Base-by-base conservation (phyloP, 2,797 vertebrate species). In the Smutsia temminckii region DNA sequence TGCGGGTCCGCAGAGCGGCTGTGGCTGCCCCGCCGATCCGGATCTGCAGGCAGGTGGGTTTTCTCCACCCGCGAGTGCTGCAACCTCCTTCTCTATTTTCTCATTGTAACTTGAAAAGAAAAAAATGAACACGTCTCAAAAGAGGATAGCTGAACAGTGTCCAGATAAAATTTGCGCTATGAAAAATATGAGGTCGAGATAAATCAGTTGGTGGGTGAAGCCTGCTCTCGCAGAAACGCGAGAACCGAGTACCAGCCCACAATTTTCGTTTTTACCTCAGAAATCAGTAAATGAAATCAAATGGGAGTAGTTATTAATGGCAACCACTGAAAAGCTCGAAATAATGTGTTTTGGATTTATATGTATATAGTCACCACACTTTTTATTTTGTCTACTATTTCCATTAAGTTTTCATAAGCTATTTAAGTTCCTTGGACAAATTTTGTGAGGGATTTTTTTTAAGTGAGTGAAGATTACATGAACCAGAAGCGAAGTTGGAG, bases 211-310 rank as follows among this genome's bases (percentile, higher is more conserved):
- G 89, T 90, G 94, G 69, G 79, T 40, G 68, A 51, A 32, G 59
- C 23, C 25, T 81, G 93, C 72, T 72, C 61, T 87, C 93, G 51
- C 23, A 96, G 63, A 95, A 97, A 89, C 12, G 32, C 42, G 83
- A 97, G 64, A 32, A 59, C 55, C 89, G 93, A 98, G 85, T 55
- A 72, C 72, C 10, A 92, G 81, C 88, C 89, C 34, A 66, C 93
- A 92, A 61, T 87, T 96, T 97, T 80, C 97, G 95, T 95, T 97
- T 97, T 97, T 94, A 97, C 95, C 32, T 20, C 80, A 83, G 85
- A 23, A 83, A 71, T 71, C 2, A 51, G 89, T 86, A 81, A 96
- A 97, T 79, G 49, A 93, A 96, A 97, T 97, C 49, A 95, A 96
- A 95, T 79, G 34, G 81, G 90, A 81, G 90, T 91, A 51, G 85